Percentiles rank a stretch among this genome's conserved stretches.
These are phyloP conservation scores for Chiloscyllium plagiosum DNA, from an alignment of 2,113 vertebrate species.

Conservation along the genomic window DNA sequence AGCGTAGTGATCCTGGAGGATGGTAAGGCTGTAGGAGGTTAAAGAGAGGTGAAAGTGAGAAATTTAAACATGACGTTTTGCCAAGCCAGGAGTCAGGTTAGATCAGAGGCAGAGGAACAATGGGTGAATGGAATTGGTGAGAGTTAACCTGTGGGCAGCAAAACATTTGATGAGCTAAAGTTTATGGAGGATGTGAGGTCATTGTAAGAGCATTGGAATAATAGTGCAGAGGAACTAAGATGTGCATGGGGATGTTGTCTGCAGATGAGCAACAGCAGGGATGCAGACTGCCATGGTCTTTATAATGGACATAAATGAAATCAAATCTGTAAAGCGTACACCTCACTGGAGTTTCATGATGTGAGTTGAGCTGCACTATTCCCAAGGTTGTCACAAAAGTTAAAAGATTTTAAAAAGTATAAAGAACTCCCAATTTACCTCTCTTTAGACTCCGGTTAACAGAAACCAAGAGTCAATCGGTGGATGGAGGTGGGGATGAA, in stretches of 20 bases:
- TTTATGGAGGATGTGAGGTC: not conserved
- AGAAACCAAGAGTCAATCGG: too few relatives aligned
- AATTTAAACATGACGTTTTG: not conserved
- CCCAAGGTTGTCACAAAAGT: too few relatives aligned
- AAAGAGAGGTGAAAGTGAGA: not conserved
- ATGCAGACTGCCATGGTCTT: not conserved
- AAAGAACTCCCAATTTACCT: too few relatives aligned
- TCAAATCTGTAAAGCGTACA: not conserved
- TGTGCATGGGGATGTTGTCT: not conserved
- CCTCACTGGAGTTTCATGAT: too few relatives aligned
- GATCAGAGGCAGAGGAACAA: not conserved
- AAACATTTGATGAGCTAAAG: not conserved
- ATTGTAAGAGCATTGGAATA: not conserved
- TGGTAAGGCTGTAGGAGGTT: not conserved
- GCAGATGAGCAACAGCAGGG: not conserved
- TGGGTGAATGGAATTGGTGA: not conserved
- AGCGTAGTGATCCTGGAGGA: not conserved
- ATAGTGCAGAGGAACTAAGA: not conserved
- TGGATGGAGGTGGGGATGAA: too few relatives aligned
- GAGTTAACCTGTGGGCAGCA: not conserved
- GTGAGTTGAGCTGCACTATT: too few relatives aligned
- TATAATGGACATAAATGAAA: not conserved
- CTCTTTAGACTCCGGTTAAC: too few relatives aligned
- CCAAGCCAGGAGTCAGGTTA: not conserved
- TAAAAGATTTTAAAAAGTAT: too few relatives aligned